Conservation (phyloP, 2,888 invertebrate genomes). For the Agapetus fuscipes region DNA sequence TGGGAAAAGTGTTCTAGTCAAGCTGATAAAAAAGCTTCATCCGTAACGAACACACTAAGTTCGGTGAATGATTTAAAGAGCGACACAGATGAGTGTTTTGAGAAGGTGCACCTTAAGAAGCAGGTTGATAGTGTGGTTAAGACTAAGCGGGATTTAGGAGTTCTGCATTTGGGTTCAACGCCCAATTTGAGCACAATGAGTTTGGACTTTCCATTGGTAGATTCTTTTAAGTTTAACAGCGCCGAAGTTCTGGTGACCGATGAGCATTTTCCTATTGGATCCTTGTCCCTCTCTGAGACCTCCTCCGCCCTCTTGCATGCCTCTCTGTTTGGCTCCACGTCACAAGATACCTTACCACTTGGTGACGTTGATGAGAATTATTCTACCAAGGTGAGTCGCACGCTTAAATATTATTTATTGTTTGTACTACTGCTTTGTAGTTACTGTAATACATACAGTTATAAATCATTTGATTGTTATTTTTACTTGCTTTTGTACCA, state of each 20-base stretch:
- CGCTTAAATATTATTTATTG: neutral
- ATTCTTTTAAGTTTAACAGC: slow-evolving; percentile 15
- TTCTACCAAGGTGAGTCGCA: slow-evolving; percentile 12
- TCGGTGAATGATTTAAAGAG: slow-evolving; percentile 8
- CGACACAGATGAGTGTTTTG: slow-evolving; percentile 11
- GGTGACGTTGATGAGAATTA: slow-evolving; percentile 9
- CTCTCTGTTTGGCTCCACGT: slow-evolving; percentile 17
- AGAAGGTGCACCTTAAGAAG: slow-evolving; percentile 3
- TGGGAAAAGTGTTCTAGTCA: slow-evolving; percentile 31
- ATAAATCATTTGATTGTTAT: too few species aligned
- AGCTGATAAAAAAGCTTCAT: neutral
- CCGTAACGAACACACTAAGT: neutral
- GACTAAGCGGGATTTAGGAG: slow-evolving; percentile 1
- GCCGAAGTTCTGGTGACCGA: slow-evolving; percentile 14
- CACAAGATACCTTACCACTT: slow-evolving; percentile 17
- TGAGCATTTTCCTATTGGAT: neutral
- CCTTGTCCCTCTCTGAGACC: slow-evolving; percentile 9
- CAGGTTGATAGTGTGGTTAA: slow-evolving; percentile 1
- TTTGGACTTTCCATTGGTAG: slow-evolving; percentile 5
- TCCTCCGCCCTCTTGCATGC: slow-evolving; percentile 16
- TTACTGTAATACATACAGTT: neutral
- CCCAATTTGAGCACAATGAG: slow-evolving; percentile 8
- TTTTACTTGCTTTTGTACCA: too few species aligned
- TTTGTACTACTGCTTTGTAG: neutral
- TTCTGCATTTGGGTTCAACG: slow-evolving; percentile 7